phyloP scores from a whole-genome alignment of 2,888 invertebrate genomes.

The Ophion slaviceki region DNA sequence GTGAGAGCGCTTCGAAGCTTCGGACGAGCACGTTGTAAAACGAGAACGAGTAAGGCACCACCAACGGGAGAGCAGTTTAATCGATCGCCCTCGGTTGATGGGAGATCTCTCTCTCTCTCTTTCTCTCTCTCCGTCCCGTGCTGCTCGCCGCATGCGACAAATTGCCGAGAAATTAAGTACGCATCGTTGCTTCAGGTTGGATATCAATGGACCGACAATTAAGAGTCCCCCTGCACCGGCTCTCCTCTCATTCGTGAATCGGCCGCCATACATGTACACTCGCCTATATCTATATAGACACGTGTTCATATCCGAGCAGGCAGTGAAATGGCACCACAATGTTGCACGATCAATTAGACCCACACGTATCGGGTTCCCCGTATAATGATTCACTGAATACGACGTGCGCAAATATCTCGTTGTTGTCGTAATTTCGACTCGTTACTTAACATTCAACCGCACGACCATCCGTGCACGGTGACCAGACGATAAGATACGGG shows the following conservation, averaged over 20 bases:
- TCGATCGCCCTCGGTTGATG: slow-evolving; percentile 57
- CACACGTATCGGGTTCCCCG: slow-evolving; percentile 20
- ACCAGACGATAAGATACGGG: too few relatives aligned
- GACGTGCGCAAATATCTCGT: slow-evolving; percentile 11
- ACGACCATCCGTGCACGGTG: too few relatives aligned
- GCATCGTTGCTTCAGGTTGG: slow-evolving; percentile 64
- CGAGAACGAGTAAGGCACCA: slow-evolving; percentile 43
- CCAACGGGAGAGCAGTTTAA: slow-evolving; percentile 58
- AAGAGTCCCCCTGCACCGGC: slow-evolving; percentile 65
- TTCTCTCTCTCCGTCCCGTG: slow-evolving; percentile 21
- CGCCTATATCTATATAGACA: background rate
- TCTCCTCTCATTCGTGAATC: slow-evolving; percentile 47
- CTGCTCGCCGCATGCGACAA: slow-evolving; percentile 60
- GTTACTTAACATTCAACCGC: background rate
- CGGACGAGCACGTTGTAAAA: slow-evolving; percentile 56
- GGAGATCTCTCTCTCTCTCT: slow-evolving; percentile 35
- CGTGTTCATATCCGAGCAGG: background rate
- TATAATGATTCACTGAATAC: slow-evolving; percentile 34
- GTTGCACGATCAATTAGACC: slow-evolving; percentile 50
- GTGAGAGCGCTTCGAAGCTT: slow-evolving; percentile 37
- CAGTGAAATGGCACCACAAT: slow-evolving; percentile 34
- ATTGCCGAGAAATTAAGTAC: slow-evolving; percentile 66
- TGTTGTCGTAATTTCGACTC: background rate
- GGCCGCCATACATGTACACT: background rate
- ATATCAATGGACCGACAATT: slow-evolving; percentile 68